Percentiles rank a stretch among this genome's conserved stretches.
These are phyloP conservation scores for Tichodroma muraria DNA, from an alignment of 2,113 vertebrate genomes.

Conservation along the genomic window DNA sequence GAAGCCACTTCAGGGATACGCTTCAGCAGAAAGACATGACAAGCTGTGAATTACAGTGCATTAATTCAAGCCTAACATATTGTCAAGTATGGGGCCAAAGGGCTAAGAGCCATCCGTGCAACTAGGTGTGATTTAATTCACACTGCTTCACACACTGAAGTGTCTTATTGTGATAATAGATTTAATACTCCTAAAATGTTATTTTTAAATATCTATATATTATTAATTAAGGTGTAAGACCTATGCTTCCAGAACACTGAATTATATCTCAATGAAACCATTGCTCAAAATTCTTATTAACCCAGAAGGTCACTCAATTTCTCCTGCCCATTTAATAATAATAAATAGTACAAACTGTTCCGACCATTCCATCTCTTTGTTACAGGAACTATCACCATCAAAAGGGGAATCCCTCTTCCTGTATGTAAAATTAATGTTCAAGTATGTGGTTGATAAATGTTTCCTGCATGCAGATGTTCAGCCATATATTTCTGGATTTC, in stretches of 20 bases:
- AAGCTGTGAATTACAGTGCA: constrained; percentile 56
- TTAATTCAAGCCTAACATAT: constrained; percentile 53
- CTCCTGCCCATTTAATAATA: constrained; percentile 52
- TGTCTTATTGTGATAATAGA: constrained; percentile 58
- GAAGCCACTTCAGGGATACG: constrained; percentile 5
- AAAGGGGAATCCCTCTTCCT: constrained; percentile 55
- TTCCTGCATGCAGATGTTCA: neutral
- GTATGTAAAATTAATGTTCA: constrained; percentile 40
- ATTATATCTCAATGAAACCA: constrained; percentile 64
- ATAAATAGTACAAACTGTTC: constrained; percentile 63
- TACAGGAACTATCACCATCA: constrained; percentile 54
- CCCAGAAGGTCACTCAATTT: constrained; percentile 64
- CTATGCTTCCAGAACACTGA: constrained; percentile 47
- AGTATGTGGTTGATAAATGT: constrained; percentile 11
- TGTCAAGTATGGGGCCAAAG: constrained; percentile 35
- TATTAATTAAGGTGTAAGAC: constrained; percentile 62
- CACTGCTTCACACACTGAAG: constrained; percentile 32
- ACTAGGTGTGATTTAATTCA: constrained; percentile 64
- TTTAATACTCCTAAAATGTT: constrained; percentile 60
- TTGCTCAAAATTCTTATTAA: constrained; percentile 71
- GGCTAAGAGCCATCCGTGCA: constrained; percentile 41
- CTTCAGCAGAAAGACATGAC: constrained; percentile 46
- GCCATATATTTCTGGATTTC: neutral
- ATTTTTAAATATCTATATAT: constrained; percentile 68
- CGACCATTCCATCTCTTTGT: constrained; percentile 32